Evolutionary conservation across 1,140 invertebrate genomes (phyloP).

Genomic region (Pachypsylla venusta): DNA sequence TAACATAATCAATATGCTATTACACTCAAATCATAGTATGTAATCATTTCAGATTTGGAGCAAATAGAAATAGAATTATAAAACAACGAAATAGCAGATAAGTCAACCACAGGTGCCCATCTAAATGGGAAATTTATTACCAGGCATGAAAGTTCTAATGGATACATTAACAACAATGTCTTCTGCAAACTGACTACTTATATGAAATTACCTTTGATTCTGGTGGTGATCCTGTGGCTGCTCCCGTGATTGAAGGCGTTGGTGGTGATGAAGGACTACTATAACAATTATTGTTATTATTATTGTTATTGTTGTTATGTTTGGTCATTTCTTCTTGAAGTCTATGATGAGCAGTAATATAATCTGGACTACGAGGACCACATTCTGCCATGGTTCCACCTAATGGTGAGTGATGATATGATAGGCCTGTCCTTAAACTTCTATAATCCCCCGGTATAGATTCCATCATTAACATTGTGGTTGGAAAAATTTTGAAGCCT

Average conservation of each 20-base stretch:
- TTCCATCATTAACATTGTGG: slow-evolving; percentile 5
- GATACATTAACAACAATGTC: too few species aligned
- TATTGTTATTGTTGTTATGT: background rate
- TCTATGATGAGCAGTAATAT: slow-evolving; percentile 3
- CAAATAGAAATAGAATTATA: too few species aligned
- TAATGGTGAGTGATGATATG: slow-evolving; percentile 1
- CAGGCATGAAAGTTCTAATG: too few species aligned
- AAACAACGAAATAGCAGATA: too few species aligned
- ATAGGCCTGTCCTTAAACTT: background rate
- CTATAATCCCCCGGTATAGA: slow-evolving; percentile 1
- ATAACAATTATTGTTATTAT: slow-evolving; percentile 2
- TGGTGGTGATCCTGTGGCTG: background rate
- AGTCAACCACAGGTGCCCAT: too few species aligned
- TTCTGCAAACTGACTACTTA: too few species aligned
- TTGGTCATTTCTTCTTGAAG: background rate
- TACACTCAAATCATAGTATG: too few species aligned
- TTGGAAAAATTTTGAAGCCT: slow-evolving; percentile 2
- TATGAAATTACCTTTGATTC: background rate
- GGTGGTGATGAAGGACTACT: background rate
- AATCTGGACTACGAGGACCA: background rate
- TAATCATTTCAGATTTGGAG: too few species aligned
- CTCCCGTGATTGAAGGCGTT: background rate
- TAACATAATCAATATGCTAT: too few species aligned
- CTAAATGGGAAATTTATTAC: too few species aligned
- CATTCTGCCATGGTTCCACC: slow-evolving; percentile 2